Base-by-base conservation (phyloP, 2,888 invertebrate genomes). In the Idaea straminata region DNA sequence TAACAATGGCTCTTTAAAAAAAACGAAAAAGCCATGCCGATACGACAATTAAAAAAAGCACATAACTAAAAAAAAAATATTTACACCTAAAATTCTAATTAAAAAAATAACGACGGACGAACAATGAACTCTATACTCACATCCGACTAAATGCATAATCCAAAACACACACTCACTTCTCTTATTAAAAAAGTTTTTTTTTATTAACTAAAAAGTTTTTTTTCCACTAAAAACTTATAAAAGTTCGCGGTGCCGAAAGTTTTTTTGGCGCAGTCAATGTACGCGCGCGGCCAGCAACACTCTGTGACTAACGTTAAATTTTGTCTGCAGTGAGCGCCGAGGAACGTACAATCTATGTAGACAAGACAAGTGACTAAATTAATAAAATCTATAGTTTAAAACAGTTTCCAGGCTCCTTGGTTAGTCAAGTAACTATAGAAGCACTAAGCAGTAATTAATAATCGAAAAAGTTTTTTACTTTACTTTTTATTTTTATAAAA, bases 121-220 rank as follows among this genome's bases (percentile, higher is more conserved):
- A 89, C 90, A 89, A 87, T 84, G 74, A 77, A 80, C 81, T 74
- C 77, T 75, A 78, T 88, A 91, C 92, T 91, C 85, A 92, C 91
- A 87, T 86, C 87, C 88, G 87, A 85, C 81, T 87, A 84, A 86
- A 86, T 85, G 87, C 89, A 87, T 88, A 91, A 90, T 89, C 89
- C 90, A 89, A 87, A 85, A 80, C 75, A 81, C 84, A 87, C 85
- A 80, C 77, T 72, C 81, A 81, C 77, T 78, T 38, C 74, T 77
- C 68, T 74, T 79, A 81, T 72, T 66, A 71, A 74, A 77, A 76
- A 79, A 72, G 72, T 71, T 70, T 69, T 47, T 38, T 47, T 10
- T 47, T 10, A 7, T 57, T 72, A 72, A 74, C 70, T 67, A 74
- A 74, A 74, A 73, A 72, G 68, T 68, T 69, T 47, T 47, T 47